Conservation (phyloP, 2,113 vertebrate species). For the Takifugu flavidus region DNA sequence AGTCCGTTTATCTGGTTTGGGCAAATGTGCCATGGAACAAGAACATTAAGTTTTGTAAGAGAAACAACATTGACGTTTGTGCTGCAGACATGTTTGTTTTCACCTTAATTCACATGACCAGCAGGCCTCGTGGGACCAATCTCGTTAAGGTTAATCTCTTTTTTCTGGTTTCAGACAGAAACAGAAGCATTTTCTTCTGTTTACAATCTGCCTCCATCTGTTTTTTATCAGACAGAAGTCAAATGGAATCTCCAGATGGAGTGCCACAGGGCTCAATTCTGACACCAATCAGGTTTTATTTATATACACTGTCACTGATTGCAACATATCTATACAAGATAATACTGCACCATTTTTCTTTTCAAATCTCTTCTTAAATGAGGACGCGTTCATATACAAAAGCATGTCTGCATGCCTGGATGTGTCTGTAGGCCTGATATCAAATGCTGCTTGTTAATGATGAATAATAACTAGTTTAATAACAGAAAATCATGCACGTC, state of each 20-base stretch:
- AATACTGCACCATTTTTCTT: no score
- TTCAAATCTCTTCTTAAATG: no score
- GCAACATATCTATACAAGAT: no score
- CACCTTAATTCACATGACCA: slow-evolving; percentile 4
- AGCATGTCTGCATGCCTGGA: no score
- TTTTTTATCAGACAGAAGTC: slow-evolving; percentile 6
- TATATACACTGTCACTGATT: not conserved
- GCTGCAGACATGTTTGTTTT: not conserved
- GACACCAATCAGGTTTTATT: slow-evolving; percentile 1
- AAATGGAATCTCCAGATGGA: not conserved
- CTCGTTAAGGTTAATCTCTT: not conserved
- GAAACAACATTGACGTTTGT: not conserved
- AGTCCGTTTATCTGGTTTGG: not conserved
- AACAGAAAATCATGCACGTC: no score
- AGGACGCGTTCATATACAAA: no score
- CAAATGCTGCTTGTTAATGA: no score
- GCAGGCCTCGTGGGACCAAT: not conserved
- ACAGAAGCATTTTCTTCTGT: slow-evolving; percentile 32
- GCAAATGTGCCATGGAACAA: not conserved
- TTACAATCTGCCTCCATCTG: slow-evolving; percentile 16
- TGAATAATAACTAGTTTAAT: no score
- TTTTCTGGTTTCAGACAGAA: slow-evolving; percentile 6
- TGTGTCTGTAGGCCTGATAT: no score
- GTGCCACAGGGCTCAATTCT: slow-evolving; percentile 14
- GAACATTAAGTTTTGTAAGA: no score